Evolutionary conservation across 2,888 invertebrate genomes (phyloP).

Genomic region (Hypsopygia costalis): DNA sequence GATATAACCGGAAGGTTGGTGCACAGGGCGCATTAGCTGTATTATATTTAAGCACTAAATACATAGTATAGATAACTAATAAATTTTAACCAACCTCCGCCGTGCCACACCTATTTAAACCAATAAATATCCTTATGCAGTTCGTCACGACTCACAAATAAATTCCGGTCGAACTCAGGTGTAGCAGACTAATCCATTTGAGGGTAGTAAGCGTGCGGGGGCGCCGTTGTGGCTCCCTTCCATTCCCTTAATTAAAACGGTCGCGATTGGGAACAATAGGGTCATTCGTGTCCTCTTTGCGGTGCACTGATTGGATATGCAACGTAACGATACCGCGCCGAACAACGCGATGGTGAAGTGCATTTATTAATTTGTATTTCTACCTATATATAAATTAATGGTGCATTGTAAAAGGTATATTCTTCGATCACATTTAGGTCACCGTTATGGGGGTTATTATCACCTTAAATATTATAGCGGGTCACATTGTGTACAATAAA

Average conservation of each 20-base stretch:
- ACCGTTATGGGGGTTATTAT: too few species aligned
- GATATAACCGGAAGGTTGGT: too few species aligned
- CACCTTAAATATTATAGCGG: too few species aligned
- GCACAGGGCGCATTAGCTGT: too few species aligned
- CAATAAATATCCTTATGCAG: conserved; percentile 17
- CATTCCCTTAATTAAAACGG: conserved; percentile 73
- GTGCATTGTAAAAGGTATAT: too few species aligned
- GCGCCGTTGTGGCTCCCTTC: conserved; percentile 32
- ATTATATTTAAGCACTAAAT: too few species aligned
- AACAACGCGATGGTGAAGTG: not conserved
- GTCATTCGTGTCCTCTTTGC: conserved; percentile 29
- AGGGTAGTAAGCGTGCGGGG: conserved; percentile 28
- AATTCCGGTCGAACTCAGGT: conserved; percentile 44
- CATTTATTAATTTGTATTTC: too few species aligned
- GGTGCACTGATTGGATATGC: conserved; percentile 21
- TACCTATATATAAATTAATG: too few species aligned
- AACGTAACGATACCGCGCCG: not conserved
- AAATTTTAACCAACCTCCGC: not conserved
- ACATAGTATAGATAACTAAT: too few species aligned
- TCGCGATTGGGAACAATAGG: conserved; percentile 34
- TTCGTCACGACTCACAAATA: conserved; percentile 25
- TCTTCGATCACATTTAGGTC: too few species aligned
- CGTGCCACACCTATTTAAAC: not conserved
- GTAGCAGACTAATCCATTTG: conserved; percentile 70
- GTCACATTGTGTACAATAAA: too few species aligned